These are phyloP conservation scores for Gymnorhina tibicen DNA, from an alignment of 2,113 vertebrate genomes.

Conservation along the genomic window DNA sequence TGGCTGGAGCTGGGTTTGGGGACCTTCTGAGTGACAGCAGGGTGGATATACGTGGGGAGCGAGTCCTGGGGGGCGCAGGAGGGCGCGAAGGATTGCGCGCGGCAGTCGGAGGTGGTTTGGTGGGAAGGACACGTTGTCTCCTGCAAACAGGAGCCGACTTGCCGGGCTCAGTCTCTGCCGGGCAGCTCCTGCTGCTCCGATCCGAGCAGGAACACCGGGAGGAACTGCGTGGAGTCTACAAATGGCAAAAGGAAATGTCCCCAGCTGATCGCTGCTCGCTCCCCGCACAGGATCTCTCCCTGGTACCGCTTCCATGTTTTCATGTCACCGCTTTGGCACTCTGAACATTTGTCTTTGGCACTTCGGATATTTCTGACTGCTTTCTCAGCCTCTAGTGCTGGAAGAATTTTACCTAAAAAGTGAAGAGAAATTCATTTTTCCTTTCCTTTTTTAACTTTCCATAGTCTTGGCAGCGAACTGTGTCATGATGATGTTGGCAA, in stretches of 20 bases:
- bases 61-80: background rate
- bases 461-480: slow-evolving; percentile 57
- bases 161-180: background rate
- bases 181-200: background rate
- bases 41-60: background rate
- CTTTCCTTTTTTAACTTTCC: slow-evolving; percentile 58
- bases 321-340: background rate
- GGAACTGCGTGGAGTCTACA: background rate
- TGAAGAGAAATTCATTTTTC: slow-evolving; percentile 25
- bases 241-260: background rate
- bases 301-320: background rate
- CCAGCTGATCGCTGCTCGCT: background rate
- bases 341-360: slow-evolving; percentile 31
- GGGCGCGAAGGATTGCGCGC: background rate
- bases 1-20: background rate
- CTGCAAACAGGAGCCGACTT: background rate
- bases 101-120: background rate
- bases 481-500: slow-evolving; percentile 67
- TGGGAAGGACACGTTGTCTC: background rate
- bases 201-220: background rate
- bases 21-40: background rate
- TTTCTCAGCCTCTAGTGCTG: slow-evolving; percentile 57
- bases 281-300: background rate
- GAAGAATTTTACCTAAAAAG: slow-evolving; percentile 52
- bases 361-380: slow-evolving; percentile 56